Evolutionary conservation across 2,888 invertebrate genomes (phyloP).

Genomic region (Xiphydria camelus): DNA sequence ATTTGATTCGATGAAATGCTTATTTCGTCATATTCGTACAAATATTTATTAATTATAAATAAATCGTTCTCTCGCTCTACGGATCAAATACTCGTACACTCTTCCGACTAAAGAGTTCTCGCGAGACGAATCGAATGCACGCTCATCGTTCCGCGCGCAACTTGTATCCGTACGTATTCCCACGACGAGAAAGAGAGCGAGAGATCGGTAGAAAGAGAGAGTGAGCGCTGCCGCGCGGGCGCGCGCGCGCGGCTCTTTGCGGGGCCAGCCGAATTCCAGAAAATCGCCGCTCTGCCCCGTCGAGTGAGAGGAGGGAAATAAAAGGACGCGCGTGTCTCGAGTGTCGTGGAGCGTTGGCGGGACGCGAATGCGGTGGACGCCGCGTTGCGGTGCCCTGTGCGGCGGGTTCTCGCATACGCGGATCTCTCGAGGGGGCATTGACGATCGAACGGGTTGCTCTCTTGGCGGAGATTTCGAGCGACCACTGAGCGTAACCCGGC

Average conservation of each 20-base stretch:
- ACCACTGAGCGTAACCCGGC: slow-evolving; percentile 39
- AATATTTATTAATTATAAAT: too few relatives aligned
- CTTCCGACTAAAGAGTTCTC: too few relatives aligned
- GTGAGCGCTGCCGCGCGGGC: too few relatives aligned
- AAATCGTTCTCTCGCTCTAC: too few relatives aligned
- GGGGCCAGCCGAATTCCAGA: slow-evolving; percentile 25
- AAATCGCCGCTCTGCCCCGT: slow-evolving; percentile 32
- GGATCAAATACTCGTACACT: too few relatives aligned
- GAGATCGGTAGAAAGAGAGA: too few relatives aligned
- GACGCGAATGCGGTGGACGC: background rate
- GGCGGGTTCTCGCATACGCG: background rate
- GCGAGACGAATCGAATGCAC: too few relatives aligned
- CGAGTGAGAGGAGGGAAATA: slow-evolving; percentile 23
- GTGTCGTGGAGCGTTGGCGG: slow-evolving; percentile 22
- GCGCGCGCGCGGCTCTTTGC: background rate
- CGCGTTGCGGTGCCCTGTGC: background rate
- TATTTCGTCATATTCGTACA: too few relatives aligned
- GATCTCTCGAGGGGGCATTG: slow-evolving; percentile 14
- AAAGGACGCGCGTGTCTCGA: slow-evolving; percentile 35
- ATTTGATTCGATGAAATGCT: too few relatives aligned
- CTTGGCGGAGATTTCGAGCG: slow-evolving; percentile 26
- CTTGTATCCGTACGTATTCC: too few relatives aligned
- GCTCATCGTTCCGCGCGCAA: slow-evolving; percentile 2
- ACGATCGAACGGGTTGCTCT: slow-evolving; percentile 22
- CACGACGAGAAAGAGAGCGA: too few relatives aligned